Base-by-base conservation (phyloP, 2,113 vertebrate genomes). In the Megaceryle torquata region DNA sequence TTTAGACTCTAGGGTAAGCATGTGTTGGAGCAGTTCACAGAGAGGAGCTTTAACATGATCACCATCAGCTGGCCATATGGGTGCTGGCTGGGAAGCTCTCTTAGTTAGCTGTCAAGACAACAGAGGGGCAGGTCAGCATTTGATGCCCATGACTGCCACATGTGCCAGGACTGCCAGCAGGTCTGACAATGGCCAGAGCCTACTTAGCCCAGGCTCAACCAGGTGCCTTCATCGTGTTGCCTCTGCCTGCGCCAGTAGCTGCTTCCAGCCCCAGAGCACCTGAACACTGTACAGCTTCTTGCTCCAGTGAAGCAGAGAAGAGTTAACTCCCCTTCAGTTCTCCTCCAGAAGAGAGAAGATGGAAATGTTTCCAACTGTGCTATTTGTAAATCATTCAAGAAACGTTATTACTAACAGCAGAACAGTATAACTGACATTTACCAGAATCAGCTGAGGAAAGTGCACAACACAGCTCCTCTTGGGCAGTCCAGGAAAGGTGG, bases 381-480 rank as follows among this genome's bases (percentile, higher is more conserved):
- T 97, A 96, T 96, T 97, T 96, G 96, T 96, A 96, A 92, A 88
- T 90, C 1, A n/a, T 84, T 96, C 86, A 95, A 96, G 92, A 93
- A 96, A 94, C 2, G 7, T 51, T 78, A 91, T 93, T 97, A 75
- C 90, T 92, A 93, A 68, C 53, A 88, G 96, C 51, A 96, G 91
- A 94, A 94, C 80, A 88, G 88, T 88, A 68, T 84, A 93, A 76
- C 88, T 93, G 96, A 94, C 72, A 65, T 94, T 96, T 96, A 95
- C 93, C 92, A 91, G 90, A 91, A 92, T 93, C 95, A 95, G 92
- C 88, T 92, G 93, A 91, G 86, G 88, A 60, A 93, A 96, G 77
- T 86, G 88, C 95, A 92, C 77, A 92, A 50, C 85, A 59, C 93
- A 79, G 72, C 83, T 90, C 53, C 86, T 96, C 64, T 82, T 91